Evolutionary conservation across 2,113 vertebrate species (phyloP).

Genomic region (Otus sunia): DNA sequence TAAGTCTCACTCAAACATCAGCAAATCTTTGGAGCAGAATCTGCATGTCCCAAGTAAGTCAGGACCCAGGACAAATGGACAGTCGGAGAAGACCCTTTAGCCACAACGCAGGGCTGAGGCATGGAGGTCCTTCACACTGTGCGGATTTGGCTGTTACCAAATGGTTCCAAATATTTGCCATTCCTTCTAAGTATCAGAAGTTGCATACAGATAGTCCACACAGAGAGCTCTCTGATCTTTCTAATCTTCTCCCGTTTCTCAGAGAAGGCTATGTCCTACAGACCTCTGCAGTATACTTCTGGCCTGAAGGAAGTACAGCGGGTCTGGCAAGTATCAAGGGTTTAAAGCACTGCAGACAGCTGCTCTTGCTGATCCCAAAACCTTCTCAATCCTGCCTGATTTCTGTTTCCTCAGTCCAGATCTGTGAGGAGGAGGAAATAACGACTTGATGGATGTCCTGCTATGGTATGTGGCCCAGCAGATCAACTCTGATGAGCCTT

Average conservation of each 20-base stretch:
- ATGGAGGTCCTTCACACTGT: background rate
- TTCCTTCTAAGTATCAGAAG: background rate
- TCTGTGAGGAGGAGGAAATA: background rate
- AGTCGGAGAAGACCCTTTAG: background rate
- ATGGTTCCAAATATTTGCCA: background rate
- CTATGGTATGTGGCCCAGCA: background rate
- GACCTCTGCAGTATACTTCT: background rate
- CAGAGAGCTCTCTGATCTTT: background rate
- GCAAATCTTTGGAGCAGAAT: background rate
- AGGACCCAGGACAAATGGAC: background rate
- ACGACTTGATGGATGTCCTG: background rate
- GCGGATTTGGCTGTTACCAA: background rate
- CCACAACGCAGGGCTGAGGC: accelerated
- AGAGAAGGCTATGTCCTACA: background rate
- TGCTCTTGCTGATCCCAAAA: background rate
- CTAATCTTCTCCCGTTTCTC: background rate
- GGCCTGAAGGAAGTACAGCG: background rate
- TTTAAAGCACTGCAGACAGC: background rate
- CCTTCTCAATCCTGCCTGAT: background rate
- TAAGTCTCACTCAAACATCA: background rate
- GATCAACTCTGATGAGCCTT: background rate
- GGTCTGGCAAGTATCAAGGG: background rate
- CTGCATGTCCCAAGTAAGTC: background rate
- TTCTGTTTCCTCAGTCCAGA: background rate
- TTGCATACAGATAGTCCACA: background rate